Percentiles rank a stretch among this genome's conserved stretches.
phyloP scores from a whole-genome alignment of 1,140 invertebrate species.

The Dryas iulia region DNA sequence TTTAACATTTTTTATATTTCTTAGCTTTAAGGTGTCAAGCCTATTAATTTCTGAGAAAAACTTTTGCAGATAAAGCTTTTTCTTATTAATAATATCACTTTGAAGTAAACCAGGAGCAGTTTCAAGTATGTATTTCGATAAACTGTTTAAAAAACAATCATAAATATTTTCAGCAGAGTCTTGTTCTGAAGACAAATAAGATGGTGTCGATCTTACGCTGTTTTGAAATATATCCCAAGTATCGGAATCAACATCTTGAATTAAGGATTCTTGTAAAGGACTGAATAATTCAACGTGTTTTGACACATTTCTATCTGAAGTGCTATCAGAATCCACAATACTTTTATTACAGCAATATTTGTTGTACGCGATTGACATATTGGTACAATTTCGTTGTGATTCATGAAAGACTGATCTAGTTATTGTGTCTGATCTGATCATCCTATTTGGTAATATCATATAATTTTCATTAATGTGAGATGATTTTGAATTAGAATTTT shows the following conservation, averaged over 20 bases:
- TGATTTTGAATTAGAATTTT: neutral
- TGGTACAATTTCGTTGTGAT: neutral
- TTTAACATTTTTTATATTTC: neutral
- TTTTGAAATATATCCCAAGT: constrained; percentile 9
- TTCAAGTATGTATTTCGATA: constrained; percentile 40
- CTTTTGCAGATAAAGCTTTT: constrained; percentile 30
- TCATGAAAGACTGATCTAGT: constrained; percentile 42
- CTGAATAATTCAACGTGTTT: constrained; percentile 32
- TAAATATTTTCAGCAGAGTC: constrained; percentile 36
- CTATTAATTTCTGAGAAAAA: neutral
- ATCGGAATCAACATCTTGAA: constrained; percentile 9
- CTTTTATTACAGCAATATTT: constrained; percentile 1
- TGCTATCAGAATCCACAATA: neutral
- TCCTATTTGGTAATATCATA: constrained; percentile 47
- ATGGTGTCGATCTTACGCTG: constrained; percentile 14
- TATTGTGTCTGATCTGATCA: constrained; percentile 57
- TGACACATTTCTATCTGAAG: constrained; percentile 7
- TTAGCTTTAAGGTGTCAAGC: neutral
- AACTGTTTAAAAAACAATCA: constrained; percentile 43
- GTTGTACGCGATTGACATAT: neutral
- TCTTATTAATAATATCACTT: constrained; percentile 36
- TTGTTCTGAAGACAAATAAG: constrained; percentile 13
- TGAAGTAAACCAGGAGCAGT: constrained; percentile 33
- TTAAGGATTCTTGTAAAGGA: constrained; percentile 2
- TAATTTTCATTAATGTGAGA: neutral